Evolutionary conservation across 2,797 vertebrate species (phyloP).

Genomic region (Enteromius anoplus): DNA sequence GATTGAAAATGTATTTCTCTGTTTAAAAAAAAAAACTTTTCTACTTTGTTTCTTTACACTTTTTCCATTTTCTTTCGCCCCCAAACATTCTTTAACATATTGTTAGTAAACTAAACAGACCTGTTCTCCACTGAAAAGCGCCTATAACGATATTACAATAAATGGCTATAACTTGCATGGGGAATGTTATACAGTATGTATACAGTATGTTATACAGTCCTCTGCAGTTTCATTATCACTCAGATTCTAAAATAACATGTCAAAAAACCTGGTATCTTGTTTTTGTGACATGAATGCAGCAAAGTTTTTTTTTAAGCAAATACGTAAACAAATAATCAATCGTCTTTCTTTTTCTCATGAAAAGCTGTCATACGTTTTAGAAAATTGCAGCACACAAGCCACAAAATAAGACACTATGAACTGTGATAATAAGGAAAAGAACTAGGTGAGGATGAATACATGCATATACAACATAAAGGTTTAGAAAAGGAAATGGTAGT

Average conservation of each 20-base stretch:
- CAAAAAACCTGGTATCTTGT: background rate
- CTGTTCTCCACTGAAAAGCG: no score
- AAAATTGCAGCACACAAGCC: background rate
- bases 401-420: background rate
- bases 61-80: no score
- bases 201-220: background rate
- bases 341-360: background rate
- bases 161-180: no score
- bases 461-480: background rate
- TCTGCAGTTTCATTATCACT: background rate
- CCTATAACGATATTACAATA: no score
- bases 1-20: no score
- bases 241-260: background rate
- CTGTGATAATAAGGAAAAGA: background rate
- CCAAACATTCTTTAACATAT: no score
- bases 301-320: background rate
- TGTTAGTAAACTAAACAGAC: no score
- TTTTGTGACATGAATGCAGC: background rate
- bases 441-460: background rate
- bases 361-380: background rate
- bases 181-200: no score
- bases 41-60: no score
- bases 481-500: constrained; percentile 3
- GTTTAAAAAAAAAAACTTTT: no score
- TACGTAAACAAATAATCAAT: background rate